These are phyloP conservation scores for Pseudomyrmex pallidus DNA, from an alignment of 1,140 invertebrate genomes.

Conservation along the genomic window DNA sequence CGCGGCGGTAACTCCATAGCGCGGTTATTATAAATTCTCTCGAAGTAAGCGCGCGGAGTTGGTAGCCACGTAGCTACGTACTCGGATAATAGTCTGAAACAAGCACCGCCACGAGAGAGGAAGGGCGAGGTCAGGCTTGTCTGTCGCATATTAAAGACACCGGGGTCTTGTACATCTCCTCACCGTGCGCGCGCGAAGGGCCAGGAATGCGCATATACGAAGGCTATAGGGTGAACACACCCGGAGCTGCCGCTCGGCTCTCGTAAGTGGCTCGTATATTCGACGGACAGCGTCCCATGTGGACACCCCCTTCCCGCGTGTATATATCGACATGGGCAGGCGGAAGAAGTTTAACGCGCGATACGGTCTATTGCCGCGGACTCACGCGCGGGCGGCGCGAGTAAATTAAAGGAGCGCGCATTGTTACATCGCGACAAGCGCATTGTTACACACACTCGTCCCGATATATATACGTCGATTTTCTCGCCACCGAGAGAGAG, in stretches of 20 bases:
- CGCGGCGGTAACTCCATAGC: slow-evolving; percentile 67
- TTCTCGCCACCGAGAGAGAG: neutral
- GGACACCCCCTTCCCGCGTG: neutral
- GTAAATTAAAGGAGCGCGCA: slow-evolving; percentile 49
- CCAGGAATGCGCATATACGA: slow-evolving; percentile 66
- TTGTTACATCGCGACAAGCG: slow-evolving; percentile 30
- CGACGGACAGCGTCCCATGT: slow-evolving; percentile 46
- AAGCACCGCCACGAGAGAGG: slow-evolving; percentile 75
- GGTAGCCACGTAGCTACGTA: slow-evolving; percentile 73
- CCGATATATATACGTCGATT: slow-evolving; percentile 34
- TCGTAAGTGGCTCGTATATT: slow-evolving; percentile 74
- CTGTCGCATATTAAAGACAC: slow-evolving; percentile 82
- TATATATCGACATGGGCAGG: slow-evolving; percentile 55
- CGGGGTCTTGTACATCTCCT: slow-evolving; percentile 61
- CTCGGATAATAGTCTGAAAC: slow-evolving; percentile 80
- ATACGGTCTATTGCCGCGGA: slow-evolving; percentile 49
- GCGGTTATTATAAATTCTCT: slow-evolving; percentile 82
- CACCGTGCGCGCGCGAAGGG: slow-evolving; percentile 63
- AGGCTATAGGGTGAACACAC: neutral
- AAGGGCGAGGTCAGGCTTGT: slow-evolving; percentile 81
- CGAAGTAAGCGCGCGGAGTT: slow-evolving; percentile 74
- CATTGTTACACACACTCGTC: slow-evolving; percentile 38
- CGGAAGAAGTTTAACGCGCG: slow-evolving; percentile 64
- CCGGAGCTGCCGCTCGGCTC: neutral
- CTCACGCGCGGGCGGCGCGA: slow-evolving; percentile 31